phyloP scores from a whole-genome alignment of 2,888 invertebrate genomes.

The Nasonovia ribisnigri region DNA sequence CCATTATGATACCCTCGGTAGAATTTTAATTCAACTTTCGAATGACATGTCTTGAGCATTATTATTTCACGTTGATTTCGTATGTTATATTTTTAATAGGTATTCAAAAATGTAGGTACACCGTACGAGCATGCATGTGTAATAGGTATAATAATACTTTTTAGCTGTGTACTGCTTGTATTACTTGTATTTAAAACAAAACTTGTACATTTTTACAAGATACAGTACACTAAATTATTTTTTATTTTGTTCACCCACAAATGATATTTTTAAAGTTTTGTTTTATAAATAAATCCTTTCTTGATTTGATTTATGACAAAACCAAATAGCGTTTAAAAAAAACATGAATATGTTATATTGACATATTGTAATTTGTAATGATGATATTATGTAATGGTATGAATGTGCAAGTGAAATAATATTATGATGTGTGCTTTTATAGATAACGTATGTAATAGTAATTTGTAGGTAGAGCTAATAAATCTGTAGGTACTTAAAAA shows the following conservation, averaged over 20 bases:
- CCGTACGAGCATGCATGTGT: neutral
- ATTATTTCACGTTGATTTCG: slow-evolving; percentile 7
- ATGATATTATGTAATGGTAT: neutral
- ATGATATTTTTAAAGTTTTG: neutral
- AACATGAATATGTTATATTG: neutral
- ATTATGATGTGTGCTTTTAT: neutral
- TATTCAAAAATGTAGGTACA: neutral
- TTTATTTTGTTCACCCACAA: neutral
- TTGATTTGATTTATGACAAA: neutral
- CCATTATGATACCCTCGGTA: slow-evolving; percentile 7
- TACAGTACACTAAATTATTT: neutral
- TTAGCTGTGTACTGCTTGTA: neutral
- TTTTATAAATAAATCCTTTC: neutral
- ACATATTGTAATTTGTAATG: neutral
- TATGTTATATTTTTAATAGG: neutral
- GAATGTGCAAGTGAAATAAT: neutral
- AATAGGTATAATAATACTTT: neutral
- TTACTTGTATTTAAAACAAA: slow-evolving; percentile 21
- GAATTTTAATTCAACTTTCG: slow-evolving; percentile 55
- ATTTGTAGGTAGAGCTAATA: neutral
- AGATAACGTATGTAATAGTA: neutral
- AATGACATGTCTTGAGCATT: slow-evolving; percentile 18
- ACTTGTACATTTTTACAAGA: slow-evolving; percentile 17
- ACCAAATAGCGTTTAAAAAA: neutral
- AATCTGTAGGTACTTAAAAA: neutral